Evolutionary conservation across 2,888 invertebrate genomes (phyloP).

Genomic region (Erynnis tages): DNA sequence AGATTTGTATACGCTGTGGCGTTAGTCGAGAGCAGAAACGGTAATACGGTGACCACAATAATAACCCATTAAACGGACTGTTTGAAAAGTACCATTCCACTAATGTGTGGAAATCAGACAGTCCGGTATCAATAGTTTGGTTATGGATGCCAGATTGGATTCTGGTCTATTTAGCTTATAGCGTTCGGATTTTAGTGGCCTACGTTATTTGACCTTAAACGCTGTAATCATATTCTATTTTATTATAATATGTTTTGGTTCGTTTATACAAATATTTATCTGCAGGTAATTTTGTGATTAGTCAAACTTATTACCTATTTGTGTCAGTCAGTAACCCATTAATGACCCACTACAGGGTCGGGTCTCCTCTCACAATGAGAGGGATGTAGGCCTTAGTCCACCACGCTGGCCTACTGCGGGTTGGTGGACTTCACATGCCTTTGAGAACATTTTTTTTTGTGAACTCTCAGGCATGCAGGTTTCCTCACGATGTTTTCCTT

Average conservation of each 20-base stretch:
- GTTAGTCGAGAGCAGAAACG: constrained; percentile 36
- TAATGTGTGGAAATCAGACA: constrained; percentile 47
- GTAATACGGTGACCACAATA: constrained; percentile 54
- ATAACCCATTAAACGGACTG: constrained; percentile 53
- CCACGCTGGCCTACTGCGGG: no score
- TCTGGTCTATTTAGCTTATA: constrained; percentile 14
- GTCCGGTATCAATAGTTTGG: constrained; percentile 40
- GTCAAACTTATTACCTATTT: no score
- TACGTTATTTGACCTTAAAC: background rate
- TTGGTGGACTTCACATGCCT: no score
- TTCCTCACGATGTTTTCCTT: no score
- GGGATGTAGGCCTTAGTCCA: no score
- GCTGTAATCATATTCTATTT: background rate
- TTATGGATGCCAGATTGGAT: constrained; percentile 28
- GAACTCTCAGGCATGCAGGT: no score
- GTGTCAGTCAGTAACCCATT: no score
- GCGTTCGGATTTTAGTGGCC: constrained; percentile 3
- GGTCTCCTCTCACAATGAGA: no score
- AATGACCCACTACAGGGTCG: no score
- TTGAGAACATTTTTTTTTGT: no score
- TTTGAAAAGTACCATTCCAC: constrained; percentile 54
- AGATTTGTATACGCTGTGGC: constrained; percentile 34
- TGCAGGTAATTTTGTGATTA: no score
- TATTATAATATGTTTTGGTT: background rate
- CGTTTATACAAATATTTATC: no score